Base-by-base conservation (phyloP, 2,888 invertebrate genomes). In the Nymphalis urticae region DNA sequence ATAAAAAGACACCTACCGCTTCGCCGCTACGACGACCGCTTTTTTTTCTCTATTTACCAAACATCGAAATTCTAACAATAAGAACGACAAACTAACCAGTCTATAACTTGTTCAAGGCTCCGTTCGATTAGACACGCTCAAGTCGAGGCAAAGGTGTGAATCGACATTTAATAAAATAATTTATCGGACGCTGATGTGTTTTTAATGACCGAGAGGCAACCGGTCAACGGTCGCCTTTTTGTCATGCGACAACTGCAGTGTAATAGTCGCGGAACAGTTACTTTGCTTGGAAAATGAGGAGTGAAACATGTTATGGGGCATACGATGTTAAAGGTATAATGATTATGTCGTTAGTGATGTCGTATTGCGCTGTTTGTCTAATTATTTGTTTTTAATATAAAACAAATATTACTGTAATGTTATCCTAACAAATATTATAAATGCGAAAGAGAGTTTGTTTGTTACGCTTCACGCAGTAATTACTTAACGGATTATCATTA, bases 131-230 rank as follows among this genome's bases (percentile, higher is more conserved):
- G 86, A 80, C 81, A 84, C 83, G 83, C 82, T 81, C 77, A 73
- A 74, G 74, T 79, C 75, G 81, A 82, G 82, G 79, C 84, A 85
- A 84, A 90, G 89, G 89, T 91, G 90, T 87, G 88, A 89, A 90
- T 89, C 85, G 87, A 86, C 88, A 88, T 91, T 89, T 89, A 89
- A 88, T 89, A 87, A 86, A 90, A 89, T 87, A 87, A 87, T 89
- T 87, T 86, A 87, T 87, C 81, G 80, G 80, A 75, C 76, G 76
- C 84, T 91, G 86, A 91, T 91, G 91, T 75, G 83, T 86, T 90
- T 92, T 90, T 92, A 90, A 92, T 92, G 89, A 83, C 81, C 75
- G 66, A 75, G 74, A 79, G 75, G 72, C 74, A 73, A 75, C 72
- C 74, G 72, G 73, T 73, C 72, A 71, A 68, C 73, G 70, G 72